Evolutionary conservation across 2,797 vertebrate genomes (phyloP).

Genomic region (Xiphophorus birchmanni): DNA sequence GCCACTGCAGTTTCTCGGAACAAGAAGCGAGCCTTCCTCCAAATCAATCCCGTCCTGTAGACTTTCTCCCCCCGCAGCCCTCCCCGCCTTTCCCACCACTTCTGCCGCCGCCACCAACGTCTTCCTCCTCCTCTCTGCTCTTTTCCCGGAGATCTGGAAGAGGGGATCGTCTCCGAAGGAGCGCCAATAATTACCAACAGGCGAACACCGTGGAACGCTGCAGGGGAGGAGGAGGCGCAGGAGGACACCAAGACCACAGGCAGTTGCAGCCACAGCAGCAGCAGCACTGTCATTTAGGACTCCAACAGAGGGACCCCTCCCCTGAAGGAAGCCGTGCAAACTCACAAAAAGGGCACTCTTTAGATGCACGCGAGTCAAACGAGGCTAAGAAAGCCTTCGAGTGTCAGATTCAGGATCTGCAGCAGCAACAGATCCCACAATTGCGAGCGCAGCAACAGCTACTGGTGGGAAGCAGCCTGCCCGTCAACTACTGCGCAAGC

Average conservation of each 20-base stretch:
- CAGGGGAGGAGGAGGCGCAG: slow-evolving; percentile 79
- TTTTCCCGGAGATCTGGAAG: slow-evolving; percentile 73
- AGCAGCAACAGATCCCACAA: slow-evolving; percentile 76
- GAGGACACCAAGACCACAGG: slow-evolving; percentile 78
- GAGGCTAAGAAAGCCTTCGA: slow-evolving; percentile 69
- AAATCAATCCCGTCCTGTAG: slow-evolving; percentile 66
- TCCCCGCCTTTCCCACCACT: slow-evolving; percentile 74
- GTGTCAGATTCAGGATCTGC: slow-evolving; percentile 70
- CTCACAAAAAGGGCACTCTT: slow-evolving; percentile 76
- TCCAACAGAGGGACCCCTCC: slow-evolving; percentile 81
- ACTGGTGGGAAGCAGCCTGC: slow-evolving; percentile 82
- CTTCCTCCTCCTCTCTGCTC: slow-evolving; percentile 72
- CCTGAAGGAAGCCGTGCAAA: slow-evolving; percentile 77
- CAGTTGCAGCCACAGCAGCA: slow-evolving; percentile 78
- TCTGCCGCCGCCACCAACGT: slow-evolving; percentile 68
- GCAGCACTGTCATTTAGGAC: slow-evolving; percentile 73
- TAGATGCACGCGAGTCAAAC: slow-evolving; percentile 74
- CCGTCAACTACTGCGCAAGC: slow-evolving; percentile 83
- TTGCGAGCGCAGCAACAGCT: slow-evolving; percentile 81
- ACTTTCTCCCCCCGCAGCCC: slow-evolving; percentile 74
- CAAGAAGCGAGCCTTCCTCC: slow-evolving; percentile 69
- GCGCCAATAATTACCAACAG: slow-evolving; percentile 78
- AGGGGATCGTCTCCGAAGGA: slow-evolving; percentile 71
- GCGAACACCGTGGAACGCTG: slow-evolving; percentile 77
- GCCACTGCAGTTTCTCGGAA: slow-evolving; percentile 80